Conservation (phyloP, 2,113 vertebrate genomes). For the Ursus arctos region DNA sequence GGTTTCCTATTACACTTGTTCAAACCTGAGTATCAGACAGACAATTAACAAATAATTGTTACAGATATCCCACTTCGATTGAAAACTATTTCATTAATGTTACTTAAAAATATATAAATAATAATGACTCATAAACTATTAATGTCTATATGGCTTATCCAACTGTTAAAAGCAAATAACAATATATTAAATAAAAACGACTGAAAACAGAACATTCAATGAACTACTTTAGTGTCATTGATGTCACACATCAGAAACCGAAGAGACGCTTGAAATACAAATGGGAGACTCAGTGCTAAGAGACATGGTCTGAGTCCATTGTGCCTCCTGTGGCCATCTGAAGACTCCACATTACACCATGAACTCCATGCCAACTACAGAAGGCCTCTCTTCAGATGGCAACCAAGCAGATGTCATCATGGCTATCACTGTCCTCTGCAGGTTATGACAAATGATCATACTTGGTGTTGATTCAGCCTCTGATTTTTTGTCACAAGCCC, state of each 20-base stretch:
- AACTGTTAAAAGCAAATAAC: background rate
- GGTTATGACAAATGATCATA: background rate
- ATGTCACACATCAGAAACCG: background rate
- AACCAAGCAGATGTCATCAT: background rate
- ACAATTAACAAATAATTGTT: slow-evolving; percentile 1
- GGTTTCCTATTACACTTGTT: background rate
- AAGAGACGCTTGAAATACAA: background rate
- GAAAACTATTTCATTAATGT: background rate
- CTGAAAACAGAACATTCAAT: background rate
- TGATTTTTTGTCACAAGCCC: background rate
- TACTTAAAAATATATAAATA: background rate
- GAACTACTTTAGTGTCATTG: background rate
- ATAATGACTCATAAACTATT: background rate
- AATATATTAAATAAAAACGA: background rate
- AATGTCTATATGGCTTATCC: background rate
- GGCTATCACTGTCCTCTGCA: background rate
- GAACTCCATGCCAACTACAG: background rate
- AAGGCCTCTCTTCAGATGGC: fast-evolving
- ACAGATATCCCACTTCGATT: background rate
- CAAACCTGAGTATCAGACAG: background rate
- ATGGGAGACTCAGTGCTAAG: background rate
- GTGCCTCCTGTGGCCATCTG: fast-evolving
- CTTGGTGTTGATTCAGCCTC: background rate
- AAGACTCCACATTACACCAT: background rate
- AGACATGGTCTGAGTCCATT: background rate